Conservation (phyloP, 2,797 vertebrate species). For the Hydrocynus forskahlii region DNA sequence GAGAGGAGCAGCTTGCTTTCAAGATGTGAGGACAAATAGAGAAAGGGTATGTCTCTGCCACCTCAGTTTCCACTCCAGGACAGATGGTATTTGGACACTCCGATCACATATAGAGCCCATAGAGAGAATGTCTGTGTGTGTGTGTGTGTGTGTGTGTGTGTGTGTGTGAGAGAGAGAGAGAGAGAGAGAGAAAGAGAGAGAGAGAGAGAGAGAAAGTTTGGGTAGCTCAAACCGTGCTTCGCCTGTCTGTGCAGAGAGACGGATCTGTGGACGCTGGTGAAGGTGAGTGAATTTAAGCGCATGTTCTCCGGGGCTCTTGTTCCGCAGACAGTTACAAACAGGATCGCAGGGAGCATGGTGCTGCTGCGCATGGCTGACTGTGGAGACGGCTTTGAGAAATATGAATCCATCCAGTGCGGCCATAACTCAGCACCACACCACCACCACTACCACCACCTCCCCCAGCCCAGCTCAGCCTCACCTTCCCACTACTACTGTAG, state of each 20-base stretch:
- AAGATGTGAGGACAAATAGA: conserved; percentile 35
- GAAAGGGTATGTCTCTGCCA: conserved; percentile 41
- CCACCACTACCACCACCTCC: conserved; percentile 17
- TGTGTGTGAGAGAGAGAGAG: neutral
- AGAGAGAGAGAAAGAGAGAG: conserved; percentile 17
- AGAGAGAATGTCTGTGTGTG: conserved; percentile 36
- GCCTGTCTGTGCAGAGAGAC: conserved; percentile 61
- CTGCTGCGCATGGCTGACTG: conserved; percentile 69
- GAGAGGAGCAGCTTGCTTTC: conserved; percentile 7
- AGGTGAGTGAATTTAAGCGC: conserved; percentile 78
- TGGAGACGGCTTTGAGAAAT: conserved; percentile 72
- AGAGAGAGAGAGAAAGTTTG: conserved; percentile 26
- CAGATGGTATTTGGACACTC: conserved; percentile 58
- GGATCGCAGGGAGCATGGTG: conserved; percentile 69
- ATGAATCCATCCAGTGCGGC: conserved; percentile 64
- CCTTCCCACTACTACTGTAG: conserved; percentile 56
- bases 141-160: neutral
- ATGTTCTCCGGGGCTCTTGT: conserved; percentile 73
- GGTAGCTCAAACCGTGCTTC: conserved; percentile 41
- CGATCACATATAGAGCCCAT: conserved; percentile 46
- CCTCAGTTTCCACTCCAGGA: conserved; percentile 44
- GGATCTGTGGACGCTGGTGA: conserved; percentile 69
- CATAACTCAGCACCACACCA: conserved; percentile 70
- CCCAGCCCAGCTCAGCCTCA: conserved; percentile 55
- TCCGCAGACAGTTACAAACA: conserved; percentile 80